Base-by-base conservation (phyloP, 2,888 invertebrate species). In the Lithophane socia region DNA sequence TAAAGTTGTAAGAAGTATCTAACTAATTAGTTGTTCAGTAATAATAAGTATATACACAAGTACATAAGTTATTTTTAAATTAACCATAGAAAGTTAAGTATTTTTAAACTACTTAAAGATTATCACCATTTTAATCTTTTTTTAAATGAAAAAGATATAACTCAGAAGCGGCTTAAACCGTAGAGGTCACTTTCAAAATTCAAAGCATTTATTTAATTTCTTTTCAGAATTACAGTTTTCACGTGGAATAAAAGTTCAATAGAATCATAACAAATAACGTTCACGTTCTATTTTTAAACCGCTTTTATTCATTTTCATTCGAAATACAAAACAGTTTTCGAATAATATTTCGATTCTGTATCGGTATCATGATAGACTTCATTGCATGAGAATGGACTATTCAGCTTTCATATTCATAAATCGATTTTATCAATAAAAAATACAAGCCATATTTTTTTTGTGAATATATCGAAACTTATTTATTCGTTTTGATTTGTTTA, bases 301-400 rank as follows among this genome's bases (percentile, higher is more conserved):
- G 13, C 18, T 72, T 75, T 73, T 69, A 68, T 85, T 70, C 24
- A 76, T 73, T 75, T 75, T 73, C 52, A 69, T 85, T 83, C 77
- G 61, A 63, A 85, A 74, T 68, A 63, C 80, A 42, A 77, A 72
- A 64, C 66, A 56, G 52, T 73, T 68, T 82, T 71, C 9, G 58
- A 68, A 75, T 75, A 84, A 75, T 64, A 82, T 82, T 42, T 56
- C 61, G 52, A 69, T 68, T 79, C 72, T 44, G 54, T 82, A 76
- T 83, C 75, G 64, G n/a, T 82, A 73, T 60, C 73, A 73, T 24
- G 74, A 71, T 75, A 63, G 56, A 66, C 44, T 64, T 29, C 49
- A 60, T 78, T 73, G 84, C 84, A 86, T 86, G 74, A 67, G 79
- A 84, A 83, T 73, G 44, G 54, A 73, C 75, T 73, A 42, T 83